Conservation (phyloP, 2,113 vertebrate species). For the Oryzias woworae region DNA sequence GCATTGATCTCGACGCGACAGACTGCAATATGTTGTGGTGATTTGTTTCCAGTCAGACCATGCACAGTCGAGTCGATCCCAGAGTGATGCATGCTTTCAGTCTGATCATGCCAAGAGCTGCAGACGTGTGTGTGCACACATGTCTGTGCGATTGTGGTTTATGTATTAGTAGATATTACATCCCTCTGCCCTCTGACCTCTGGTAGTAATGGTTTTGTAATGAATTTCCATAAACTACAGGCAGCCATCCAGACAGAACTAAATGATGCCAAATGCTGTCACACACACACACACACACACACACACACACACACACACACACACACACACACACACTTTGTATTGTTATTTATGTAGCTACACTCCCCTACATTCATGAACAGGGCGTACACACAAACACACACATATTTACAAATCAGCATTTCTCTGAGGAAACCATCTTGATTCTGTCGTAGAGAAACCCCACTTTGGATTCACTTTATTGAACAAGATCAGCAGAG, state of each 20-base stretch:
- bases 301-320: neutral
- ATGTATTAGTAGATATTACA: constrained; percentile 57
- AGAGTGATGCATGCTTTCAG: constrained; percentile 52
- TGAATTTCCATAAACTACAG: constrained; percentile 71
- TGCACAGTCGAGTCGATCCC: constrained; percentile 30
- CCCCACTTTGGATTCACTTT: constrained; percentile 23
- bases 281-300: neutral
- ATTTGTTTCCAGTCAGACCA: constrained; percentile 54
- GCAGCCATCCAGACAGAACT: constrained; percentile 27
- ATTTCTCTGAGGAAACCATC: neutral
- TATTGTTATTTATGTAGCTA: neutral
- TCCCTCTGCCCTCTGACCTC: constrained; percentile 56
- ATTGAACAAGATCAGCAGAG: constrained; percentile 18
- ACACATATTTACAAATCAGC: constrained; percentile 4
- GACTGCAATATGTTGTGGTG: constrained; percentile 35
- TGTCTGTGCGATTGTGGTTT: constrained; percentile 41
- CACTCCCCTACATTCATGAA: neutral
- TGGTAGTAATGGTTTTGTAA: constrained; percentile 66
- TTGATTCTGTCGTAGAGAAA: constrained; percentile 13
- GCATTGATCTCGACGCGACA: constrained; percentile 37
- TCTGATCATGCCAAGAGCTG: constrained; percentile 42
- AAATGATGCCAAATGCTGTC: neutral
- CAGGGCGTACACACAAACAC: neutral
- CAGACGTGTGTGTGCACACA: constrained; percentile 21
- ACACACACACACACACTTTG: neutral